Evolutionary conservation across 1,140 invertebrate species (phyloP), one percentile per base, ranked within the genome.

Genomic region (Lucilia sericata): DNA sequence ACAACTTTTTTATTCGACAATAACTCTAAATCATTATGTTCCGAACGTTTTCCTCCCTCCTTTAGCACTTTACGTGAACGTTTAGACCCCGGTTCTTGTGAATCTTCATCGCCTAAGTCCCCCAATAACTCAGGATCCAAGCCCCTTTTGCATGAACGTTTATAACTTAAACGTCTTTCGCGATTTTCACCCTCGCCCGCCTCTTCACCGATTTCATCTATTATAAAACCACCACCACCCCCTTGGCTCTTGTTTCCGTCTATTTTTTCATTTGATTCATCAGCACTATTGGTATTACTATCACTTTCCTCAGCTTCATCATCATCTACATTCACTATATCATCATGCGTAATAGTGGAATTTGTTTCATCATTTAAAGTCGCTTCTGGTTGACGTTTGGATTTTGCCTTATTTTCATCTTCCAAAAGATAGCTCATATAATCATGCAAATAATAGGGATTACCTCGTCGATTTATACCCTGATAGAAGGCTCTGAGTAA

Each of bases 241-340:
- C 8, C 2, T 55, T 55, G 51, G 12, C 51, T 5, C 51, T 25
- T 30, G 19, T 9, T 30, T 55, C 13, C 51, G 51, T 42, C 7
- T 55, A 14, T 0, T 14, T 13, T 12, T 13, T 65, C 55, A 25
- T 82, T 65, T 2, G 42, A 36, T 49, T 80, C 76, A 51, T 80
- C 76, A 3, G 76, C 76, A 80, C 76, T 80, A 0, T n/a, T 49
- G 8, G 76, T 80, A 12, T 80, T 17, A 49, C 76, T 80, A 49
- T 80, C 76, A 80, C 25, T 19, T 12, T 80, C 42, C 19, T 21
- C 65, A 30, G 25, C 25, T 30, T 21, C 55, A 30, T 65, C 82
- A n/a, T 70, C 82, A 12, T 55, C 42, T 42, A 42, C 10, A 34
- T 70, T 47, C 10, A 65, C 47, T 36, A 30, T 30, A 17, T 55